A percentile compares a stretch with the other conserved stretches of the same genome.
Conservation (phyloP, 2,797 vertebrate species). For the Sorex maritimensis region DNA sequence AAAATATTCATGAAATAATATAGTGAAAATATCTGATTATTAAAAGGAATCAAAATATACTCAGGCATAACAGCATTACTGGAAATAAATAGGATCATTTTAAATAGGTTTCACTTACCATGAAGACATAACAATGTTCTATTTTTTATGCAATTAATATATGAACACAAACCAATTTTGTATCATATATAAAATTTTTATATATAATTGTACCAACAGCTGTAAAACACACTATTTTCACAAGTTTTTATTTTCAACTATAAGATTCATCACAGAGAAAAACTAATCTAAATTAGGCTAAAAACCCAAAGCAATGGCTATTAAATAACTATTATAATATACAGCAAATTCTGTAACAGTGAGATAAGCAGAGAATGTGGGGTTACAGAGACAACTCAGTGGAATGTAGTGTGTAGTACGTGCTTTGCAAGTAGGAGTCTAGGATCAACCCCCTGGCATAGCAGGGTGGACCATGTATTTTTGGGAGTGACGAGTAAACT, state of each 20-base stretch:
- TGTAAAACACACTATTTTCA: slow-evolving; percentile 28
- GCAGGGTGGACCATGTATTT: background rate
- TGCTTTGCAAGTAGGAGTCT: no score
- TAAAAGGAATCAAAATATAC: slow-evolving; percentile 21
- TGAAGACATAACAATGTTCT: background rate
- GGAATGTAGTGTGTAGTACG: no score
- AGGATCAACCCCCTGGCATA: no score
- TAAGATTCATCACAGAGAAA: background rate
- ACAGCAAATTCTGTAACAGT: background rate
- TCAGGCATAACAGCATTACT: slow-evolving; percentile 8
- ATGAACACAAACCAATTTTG: background rate
- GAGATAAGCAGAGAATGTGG: slow-evolving; percentile 35
- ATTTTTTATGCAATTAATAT: slow-evolving; percentile 20
- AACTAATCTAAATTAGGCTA: background rate
- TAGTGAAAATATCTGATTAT: background rate
- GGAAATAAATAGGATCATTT: slow-evolving; percentile 18
- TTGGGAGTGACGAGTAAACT: background rate
- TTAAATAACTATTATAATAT: slow-evolving; percentile 4
- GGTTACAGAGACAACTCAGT: no score
- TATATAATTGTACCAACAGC: background rate
- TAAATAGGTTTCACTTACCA: slow-evolving; percentile 22
- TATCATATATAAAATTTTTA: no score
- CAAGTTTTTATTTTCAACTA: slow-evolving; percentile 48
- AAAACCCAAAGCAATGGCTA: slow-evolving; percentile 6
- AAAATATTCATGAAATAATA: background rate